Conservation (phyloP, 2,113 vertebrate genomes). For the Sitta europaea region DNA sequence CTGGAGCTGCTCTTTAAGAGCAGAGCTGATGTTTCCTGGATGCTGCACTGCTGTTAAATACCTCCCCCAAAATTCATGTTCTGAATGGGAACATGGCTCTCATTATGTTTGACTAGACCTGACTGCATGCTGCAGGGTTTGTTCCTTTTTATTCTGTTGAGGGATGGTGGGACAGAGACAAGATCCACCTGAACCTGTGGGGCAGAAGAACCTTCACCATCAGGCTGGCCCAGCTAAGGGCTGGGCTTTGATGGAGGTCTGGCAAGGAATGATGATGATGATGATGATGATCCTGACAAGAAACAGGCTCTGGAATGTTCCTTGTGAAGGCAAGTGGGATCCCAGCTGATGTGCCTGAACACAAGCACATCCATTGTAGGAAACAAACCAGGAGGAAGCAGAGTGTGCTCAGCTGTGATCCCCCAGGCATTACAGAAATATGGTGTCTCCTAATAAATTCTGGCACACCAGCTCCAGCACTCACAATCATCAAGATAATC, state of each 20-base stretch:
- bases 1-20: neutral
- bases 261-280: neutral
- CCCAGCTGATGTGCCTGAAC: neutral
- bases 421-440: neutral
- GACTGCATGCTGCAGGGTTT: neutral
- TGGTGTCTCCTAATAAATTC: neutral
- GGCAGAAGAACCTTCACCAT: neutral
- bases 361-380: neutral
- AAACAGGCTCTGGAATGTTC: neutral
- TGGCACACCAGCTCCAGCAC: neutral
- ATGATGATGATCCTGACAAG: neutral
- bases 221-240: neutral
- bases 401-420: neutral
- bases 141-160: neutral
- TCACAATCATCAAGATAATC: neutral
- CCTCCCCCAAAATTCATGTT: neutral
- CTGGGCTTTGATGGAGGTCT: neutral
- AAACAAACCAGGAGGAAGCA: neutral
- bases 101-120: neutral
- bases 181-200: neutral
- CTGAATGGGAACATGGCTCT: neutral
- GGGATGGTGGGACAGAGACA: neutral
- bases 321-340: neutral
- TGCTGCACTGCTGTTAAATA: neutral
- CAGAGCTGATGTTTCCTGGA: neutral